phyloP scores from a whole-genome alignment of 1,140 invertebrate genomes.

The Drosophila tristis region DNA sequence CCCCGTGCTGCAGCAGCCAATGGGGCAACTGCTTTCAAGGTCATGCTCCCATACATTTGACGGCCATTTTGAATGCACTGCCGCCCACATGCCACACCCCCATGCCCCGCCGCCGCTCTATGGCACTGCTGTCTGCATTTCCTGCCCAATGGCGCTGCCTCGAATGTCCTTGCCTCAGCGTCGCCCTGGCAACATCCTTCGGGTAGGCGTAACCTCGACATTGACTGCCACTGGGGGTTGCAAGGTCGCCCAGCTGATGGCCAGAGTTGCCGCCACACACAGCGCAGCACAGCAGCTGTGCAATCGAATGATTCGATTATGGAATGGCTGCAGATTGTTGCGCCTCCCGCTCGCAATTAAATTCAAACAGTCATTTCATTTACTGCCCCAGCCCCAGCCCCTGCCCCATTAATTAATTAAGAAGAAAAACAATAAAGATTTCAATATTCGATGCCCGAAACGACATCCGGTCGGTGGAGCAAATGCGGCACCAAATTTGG shows the following conservation, averaged over 20 bases:
- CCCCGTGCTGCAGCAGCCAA: constrained; percentile 37
- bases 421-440: constrained; percentile 60
- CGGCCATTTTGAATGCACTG: constrained; percentile 74
- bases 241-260: constrained; percentile 61
- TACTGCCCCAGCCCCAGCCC: constrained; percentile 3
- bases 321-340: no score
- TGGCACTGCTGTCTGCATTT: constrained; percentile 50
- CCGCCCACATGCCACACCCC: constrained; percentile 49
- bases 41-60: constrained; percentile 54
- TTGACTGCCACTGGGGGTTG: constrained; percentile 68
- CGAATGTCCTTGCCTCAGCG: constrained; percentile 45
- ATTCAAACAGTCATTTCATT: constrained; percentile 43
- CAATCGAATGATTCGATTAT: constrained; percentile 1
- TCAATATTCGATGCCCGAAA: constrained; percentile 58
- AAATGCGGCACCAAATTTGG: constrained; percentile 55
- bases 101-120: constrained; percentile 5
- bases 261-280: constrained; percentile 36
- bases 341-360: constrained; percentile 11
- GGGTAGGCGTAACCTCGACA: constrained; percentile 77
- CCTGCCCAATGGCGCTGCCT: constrained; percentile 68
- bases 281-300: neutral
- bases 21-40: constrained; percentile 58
- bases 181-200: constrained; percentile 72
- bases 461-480: constrained; percentile 63
- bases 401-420: constrained; percentile 59